These are phyloP conservation scores for Dinomys branickii DNA, from an alignment of 2,113 vertebrate genomes.

Conservation along the genomic window DNA sequence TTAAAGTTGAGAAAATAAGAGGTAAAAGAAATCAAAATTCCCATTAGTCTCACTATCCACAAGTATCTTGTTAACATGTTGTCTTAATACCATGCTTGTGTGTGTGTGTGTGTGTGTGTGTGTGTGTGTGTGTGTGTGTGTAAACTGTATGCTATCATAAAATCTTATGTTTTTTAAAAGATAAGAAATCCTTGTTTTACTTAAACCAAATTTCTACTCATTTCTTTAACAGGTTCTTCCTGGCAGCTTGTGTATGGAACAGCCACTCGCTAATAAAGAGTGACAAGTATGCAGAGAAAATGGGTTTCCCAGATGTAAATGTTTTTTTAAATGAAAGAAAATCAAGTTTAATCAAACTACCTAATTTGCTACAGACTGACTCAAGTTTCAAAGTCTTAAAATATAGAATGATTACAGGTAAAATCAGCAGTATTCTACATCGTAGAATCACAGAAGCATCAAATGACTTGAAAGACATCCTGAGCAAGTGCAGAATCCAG, in stretches of 20 bases:
- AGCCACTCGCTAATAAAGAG: neutral
- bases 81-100: neutral
- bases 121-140: neutral
- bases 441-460: neutral
- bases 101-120: neutral
- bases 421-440: neutral
- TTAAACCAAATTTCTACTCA: neutral
- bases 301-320: neutral
- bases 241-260: neutral
- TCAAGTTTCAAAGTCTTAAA: slow-evolving; percentile 17
- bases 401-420: neutral
- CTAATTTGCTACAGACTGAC: slow-evolving; percentile 39
- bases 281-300: slow-evolving; percentile 30
- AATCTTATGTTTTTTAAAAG: neutral
- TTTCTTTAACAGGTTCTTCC: slow-evolving; percentile 2
- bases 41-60: neutral
- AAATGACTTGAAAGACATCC: slow-evolving; percentile 28
- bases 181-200: neutral
- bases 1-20: slow-evolving; percentile 60
- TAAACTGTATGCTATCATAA: neutral
- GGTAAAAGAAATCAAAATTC: slow-evolving; percentile 26
- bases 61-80: slow-evolving; percentile 5
- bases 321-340: slow-evolving; percentile 22
- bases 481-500: neutral
- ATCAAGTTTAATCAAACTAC: slow-evolving; percentile 37